Base-by-base conservation (phyloP, 2,888 invertebrate genomes). In the Colostygia pectinataria region DNA sequence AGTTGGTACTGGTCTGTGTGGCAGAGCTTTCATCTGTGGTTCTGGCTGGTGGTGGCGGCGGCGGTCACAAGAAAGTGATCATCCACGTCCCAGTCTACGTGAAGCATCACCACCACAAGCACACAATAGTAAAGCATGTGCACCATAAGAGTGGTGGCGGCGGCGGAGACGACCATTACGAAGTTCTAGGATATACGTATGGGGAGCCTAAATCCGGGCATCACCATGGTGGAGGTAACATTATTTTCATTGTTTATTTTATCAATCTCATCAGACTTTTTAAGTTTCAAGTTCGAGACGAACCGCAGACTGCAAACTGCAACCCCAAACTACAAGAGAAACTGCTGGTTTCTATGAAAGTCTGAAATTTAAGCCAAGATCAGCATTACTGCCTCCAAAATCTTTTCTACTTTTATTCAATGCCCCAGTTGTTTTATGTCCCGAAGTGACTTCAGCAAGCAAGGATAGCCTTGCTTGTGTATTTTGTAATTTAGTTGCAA, bases 51-150 rank as follows among this genome's bases (percentile, higher is more conserved):
- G 92, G 91, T 12, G 86, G 90, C 53, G 91, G 91, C 48, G 91
- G 92, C 37, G 80, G 83, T 24, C 93, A 94, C 77, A 93, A 94
- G 67, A 94, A 94, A 68, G 94, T 95, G 58, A 91, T 95, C 66
- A 95, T 95, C 74, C 95, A 95, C 81, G 95, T 95, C 38, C 95
- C 95, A 0, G 91, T 94, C 75, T 94, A 94, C 77, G 92, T 95
- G 59, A 95, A 95, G 71, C 93, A 94, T 56, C 92, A 94, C 66
- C 94, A 95, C 65, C 95, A 95, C 68, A 95, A 94, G 42, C 95
- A 95, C 71, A 95, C 95, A 31, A 92, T 94, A 31, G 94, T 94
- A 59, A 95, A 95, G 67, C 94, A 95, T 71, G 85, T 95, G 15
- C 94, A 93, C 65, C 93, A 93, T 66, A 91, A 91, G 57, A 90